These are phyloP conservation scores for Megaleporinus macrocephalus DNA, from an alignment of 2,113 vertebrate genomes.

Conservation along the genomic window DNA sequence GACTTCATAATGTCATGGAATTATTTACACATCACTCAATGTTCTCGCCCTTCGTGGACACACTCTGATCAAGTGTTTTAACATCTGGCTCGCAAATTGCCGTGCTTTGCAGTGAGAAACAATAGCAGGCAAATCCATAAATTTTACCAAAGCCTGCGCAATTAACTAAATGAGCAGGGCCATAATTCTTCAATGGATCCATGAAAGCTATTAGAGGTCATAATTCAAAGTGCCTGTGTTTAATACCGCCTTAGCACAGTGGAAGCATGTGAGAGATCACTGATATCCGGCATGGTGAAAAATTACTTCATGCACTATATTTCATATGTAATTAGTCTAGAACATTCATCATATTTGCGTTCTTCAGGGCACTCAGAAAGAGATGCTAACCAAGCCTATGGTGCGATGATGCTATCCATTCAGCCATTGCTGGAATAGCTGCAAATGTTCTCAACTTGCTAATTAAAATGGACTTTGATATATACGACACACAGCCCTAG, in stretches of 20 bases:
- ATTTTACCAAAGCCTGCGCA: constrained; percentile 38
- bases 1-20: constrained; percentile 50
- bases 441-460: not conserved
- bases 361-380: constrained; percentile 6
- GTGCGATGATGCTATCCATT: not conserved
- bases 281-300: constrained; percentile 12
- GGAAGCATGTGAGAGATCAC: constrained; percentile 23
- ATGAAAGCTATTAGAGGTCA: constrained; percentile 41
- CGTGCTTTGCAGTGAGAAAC: constrained; percentile 23
- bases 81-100: constrained; percentile 31
- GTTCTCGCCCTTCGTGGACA: not conserved
- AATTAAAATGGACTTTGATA: not conserved
- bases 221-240: constrained; percentile 35
- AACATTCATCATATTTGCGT: constrained; percentile 1
- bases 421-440: not conserved
- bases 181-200: constrained; percentile 40
- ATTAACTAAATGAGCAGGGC: constrained; percentile 56
- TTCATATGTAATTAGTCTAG: constrained; percentile 17
- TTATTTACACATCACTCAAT: constrained; percentile 42
- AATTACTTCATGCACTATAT: constrained; percentile 11
- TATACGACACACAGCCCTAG: not conserved
- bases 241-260: constrained; percentile 26
- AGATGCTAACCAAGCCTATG: constrained; percentile 53
- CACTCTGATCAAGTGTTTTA: constrained; percentile 41
- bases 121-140: constrained; percentile 51